Conservation (phyloP, 2,113 vertebrate genomes). For the Orcinus orca region DNA sequence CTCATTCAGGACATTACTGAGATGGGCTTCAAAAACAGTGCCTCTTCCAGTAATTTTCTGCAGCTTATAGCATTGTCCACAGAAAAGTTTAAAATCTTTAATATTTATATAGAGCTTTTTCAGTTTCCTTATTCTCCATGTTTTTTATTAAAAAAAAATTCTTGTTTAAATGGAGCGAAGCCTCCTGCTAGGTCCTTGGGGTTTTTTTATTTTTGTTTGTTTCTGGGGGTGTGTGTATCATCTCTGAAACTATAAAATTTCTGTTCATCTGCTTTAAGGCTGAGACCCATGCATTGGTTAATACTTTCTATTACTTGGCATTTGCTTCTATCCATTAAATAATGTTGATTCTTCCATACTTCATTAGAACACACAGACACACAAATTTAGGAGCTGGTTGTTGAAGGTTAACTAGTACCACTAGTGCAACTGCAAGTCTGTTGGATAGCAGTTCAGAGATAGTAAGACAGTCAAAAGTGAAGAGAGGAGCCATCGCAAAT, state of each 20-base stretch:
- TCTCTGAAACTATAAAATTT: constrained; percentile 2
- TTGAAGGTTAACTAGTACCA: not conserved
- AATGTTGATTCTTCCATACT: not conserved
- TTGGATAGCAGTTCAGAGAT: not conserved
- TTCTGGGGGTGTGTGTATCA: not conserved
- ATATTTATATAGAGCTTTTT: not conserved
- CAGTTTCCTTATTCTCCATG: not conserved
- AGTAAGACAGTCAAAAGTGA: not conserved
- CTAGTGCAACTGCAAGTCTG: not conserved
- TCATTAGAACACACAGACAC: not conserved
- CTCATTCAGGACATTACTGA: not conserved
- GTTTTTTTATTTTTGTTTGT: not conserved
- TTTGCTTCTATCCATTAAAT: not conserved
- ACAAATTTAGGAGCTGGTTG: not conserved
- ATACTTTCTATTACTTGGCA: not conserved
- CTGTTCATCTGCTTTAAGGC: not conserved
- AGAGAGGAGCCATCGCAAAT: not conserved
- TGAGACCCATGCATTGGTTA: not conserved
- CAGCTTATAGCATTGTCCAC: not conserved
- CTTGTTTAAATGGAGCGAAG: not conserved
- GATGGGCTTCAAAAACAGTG: not conserved
- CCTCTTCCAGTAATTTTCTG: not conserved
- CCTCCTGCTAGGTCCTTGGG: not conserved
- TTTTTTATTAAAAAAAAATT: not conserved
- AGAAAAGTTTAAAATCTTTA: not conserved